These are phyloP conservation scores for Toxotes chatareus DNA, from an alignment of 2,113 vertebrate species.

Conservation along the genomic window DNA sequence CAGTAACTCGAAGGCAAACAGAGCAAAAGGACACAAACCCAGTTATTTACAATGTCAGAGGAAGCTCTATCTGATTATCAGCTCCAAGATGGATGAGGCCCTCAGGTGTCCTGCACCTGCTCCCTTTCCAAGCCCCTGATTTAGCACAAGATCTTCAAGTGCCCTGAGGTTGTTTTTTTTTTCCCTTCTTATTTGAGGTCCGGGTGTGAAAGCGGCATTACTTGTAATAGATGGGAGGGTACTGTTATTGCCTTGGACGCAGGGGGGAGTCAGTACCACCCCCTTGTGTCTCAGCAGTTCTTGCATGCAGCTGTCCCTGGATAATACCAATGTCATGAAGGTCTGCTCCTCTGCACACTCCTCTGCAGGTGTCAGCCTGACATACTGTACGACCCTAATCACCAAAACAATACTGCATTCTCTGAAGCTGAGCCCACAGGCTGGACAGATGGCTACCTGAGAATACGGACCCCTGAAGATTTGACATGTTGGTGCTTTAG, in stretches of 20 bases:
- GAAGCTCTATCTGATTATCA: constrained; percentile 17
- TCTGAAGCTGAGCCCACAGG: constrained; percentile 17
- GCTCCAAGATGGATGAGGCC: background rate
- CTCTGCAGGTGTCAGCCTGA: background rate
- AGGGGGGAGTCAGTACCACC: constrained; percentile 13
- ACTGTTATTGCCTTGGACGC: constrained; percentile 52
- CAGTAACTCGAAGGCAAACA: background rate
- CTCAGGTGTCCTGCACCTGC: background rate
- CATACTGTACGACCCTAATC: constrained; percentile 46
- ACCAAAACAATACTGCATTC: constrained; percentile 34
- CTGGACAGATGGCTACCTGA: background rate
- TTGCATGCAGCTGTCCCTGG: constrained; percentile 9
- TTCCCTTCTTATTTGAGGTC: constrained; percentile 16
- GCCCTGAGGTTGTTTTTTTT: background rate
- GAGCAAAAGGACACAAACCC: constrained; percentile 13
- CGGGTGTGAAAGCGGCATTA: constrained; percentile 49
- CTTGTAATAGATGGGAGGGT: constrained; percentile 44
- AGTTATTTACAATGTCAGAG: constrained; percentile 40
- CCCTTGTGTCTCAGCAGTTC: constrained; percentile 29
- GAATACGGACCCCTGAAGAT: constrained; percentile 2
- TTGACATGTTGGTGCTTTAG: background rate
- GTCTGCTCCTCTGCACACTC: background rate
- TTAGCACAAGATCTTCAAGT: background rate
- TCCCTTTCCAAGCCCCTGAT: background rate
- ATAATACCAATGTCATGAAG: constrained; percentile 41